Conservation (phyloP, 2,113 vertebrate species). For the Cricetomys ansorgei region DNA sequence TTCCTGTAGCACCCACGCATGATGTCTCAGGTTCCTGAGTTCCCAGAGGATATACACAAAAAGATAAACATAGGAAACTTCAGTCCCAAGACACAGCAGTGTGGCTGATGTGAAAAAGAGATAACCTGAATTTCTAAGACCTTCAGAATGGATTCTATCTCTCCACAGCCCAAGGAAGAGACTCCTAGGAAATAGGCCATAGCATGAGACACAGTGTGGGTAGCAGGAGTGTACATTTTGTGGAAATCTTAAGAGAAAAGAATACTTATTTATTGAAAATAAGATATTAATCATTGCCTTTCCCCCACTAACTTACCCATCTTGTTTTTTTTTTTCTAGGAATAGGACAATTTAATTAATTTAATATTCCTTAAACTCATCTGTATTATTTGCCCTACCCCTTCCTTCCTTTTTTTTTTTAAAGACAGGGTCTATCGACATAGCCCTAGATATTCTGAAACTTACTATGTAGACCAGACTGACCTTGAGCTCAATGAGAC, state of each 20-base stretch:
- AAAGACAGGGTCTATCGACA: not conserved
- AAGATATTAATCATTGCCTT: not conserved
- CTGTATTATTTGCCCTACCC: not conserved
- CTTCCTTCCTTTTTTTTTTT: not conserved
- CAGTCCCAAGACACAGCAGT: not conserved
- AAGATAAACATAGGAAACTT: not conserved
- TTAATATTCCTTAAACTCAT: not conserved
- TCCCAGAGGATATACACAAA: not conserved
- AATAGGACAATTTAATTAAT: not conserved
- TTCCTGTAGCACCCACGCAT: not conserved
- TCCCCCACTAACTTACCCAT: not conserved
- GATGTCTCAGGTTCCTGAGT: too few relatives aligned
- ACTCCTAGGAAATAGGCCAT: not conserved
- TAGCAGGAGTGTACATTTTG: not conserved
- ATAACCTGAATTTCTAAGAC: not conserved
- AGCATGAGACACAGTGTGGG: not conserved
- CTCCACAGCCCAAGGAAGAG: not conserved
- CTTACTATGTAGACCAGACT: not conserved
- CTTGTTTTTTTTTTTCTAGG: not conserved
- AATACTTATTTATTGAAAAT: slow-evolving; percentile 6
- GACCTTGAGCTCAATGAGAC: not conserved
- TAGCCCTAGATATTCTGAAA: not conserved
- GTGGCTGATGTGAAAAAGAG: slow-evolving; percentile 4
- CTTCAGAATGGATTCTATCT: not conserved
- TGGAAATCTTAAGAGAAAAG: not conserved